These are phyloP conservation scores for Spinus olivaceus DNA, from an alignment of 2,797 vertebrate species.

Conservation along the genomic window DNA sequence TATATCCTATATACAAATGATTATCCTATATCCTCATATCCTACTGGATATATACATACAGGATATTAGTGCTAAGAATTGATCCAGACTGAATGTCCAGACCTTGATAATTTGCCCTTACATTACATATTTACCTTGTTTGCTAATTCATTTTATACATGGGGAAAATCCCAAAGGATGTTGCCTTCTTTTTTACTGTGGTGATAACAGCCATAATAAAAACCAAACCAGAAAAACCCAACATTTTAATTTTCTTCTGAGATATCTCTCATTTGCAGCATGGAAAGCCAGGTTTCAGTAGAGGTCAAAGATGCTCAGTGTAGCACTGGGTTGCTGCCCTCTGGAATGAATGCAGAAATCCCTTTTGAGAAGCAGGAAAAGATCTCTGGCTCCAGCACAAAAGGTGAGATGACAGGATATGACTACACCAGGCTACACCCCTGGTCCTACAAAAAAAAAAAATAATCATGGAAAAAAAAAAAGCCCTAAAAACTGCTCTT, in stretches of 20 bases:
- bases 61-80: not conserved
- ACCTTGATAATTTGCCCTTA: not conserved
- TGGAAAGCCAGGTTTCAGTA: not conserved
- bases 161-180: not conserved
- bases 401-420: not conserved
- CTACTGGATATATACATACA: not conserved
- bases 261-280: not conserved
- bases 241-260: not conserved
- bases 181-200: not conserved
- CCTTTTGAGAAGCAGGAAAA: not conserved
- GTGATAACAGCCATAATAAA: not conserved
- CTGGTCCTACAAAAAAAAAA: not conserved
- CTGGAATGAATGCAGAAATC: not conserved
- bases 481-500: not conserved
- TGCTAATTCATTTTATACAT: not conserved
- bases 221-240: fast-evolving
- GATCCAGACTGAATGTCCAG: not conserved
- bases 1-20: not conserved
- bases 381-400: not conserved
- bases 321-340: not conserved
- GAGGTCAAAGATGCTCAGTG: not conserved
- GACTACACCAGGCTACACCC: fast-evolving
- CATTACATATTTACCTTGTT: not conserved
- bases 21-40: not conserved
- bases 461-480: not conserved